Conservation (phyloP, 92 coral and sea anemone species). For the Micromussa lordhowensis region DNA sequence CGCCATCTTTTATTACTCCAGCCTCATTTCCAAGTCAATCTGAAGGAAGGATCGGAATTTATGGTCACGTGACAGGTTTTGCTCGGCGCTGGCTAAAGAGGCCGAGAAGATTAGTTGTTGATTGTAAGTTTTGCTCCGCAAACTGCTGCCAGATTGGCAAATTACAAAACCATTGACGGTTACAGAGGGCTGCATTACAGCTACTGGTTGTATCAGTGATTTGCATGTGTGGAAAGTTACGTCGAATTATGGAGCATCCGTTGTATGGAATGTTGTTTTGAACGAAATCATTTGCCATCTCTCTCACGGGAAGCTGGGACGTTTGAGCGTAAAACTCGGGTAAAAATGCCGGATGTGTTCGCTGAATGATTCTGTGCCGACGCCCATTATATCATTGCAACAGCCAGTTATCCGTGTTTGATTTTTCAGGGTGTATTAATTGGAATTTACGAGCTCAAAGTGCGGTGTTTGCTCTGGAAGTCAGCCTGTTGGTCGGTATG, state of each 20-base stretch:
- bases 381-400: conserved; percentile 32
- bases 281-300: conserved; percentile 47
- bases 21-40: conserved; percentile 79
- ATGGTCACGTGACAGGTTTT: conserved; percentile 73
- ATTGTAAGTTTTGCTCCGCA: conserved; percentile 29
- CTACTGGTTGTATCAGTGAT: background rate
- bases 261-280: conserved; percentile 82
- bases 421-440: conserved; percentile 7
- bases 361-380: conserved; percentile 34
- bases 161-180: background rate
- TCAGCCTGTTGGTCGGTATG: conserved; percentile 15
- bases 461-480: background rate
- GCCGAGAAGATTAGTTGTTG: conserved; percentile 29
- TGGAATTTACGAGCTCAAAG: conserved; percentile 13
- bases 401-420: background rate
- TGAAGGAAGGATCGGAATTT: conserved; percentile 78
- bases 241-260: conserved; percentile 33
- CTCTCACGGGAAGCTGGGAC: conserved; percentile 23
- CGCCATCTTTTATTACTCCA: conserved; percentile 31
- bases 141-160: conserved; percentile 9
- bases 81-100: conserved; percentile 50
- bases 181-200: background rate
- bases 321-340: conserved; percentile 1
- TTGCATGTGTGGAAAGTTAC: conserved; percentile 14
- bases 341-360: conserved; percentile 40